A percentile compares a stretch with the other conserved stretches of the same genome.
Evolutionary conservation across 2,888 invertebrate genomes (phyloP).

Genomic region (Dusona sp.): DNA sequence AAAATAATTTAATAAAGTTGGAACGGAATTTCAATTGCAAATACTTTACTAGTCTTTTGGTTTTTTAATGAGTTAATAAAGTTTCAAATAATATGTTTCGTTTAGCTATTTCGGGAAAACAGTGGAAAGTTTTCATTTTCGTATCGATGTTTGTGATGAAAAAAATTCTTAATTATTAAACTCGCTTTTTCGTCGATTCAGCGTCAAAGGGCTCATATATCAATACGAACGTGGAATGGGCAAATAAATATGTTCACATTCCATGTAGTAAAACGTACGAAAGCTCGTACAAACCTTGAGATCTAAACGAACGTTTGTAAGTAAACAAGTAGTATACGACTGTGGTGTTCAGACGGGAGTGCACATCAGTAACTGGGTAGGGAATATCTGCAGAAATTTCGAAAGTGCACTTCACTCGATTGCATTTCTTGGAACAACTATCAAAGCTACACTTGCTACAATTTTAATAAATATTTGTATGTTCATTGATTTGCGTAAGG

Average conservation of each 20-base stretch:
- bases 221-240: neutral
- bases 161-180: neutral
- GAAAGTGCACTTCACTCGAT: conserved; percentile 45
- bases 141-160: no score
- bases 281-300: conserved; percentile 31
- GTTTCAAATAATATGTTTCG: no score
- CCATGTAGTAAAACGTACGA: conserved; percentile 44
- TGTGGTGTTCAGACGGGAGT: conserved; percentile 29
- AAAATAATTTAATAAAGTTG: neutral
- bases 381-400: conserved; percentile 33
- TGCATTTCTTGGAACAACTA: conserved; percentile 41
- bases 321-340: conserved; percentile 58
- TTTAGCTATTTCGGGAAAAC: neutral
- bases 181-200: neutral
- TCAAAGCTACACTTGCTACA: neutral
- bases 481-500: neutral
- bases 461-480: conserved; percentile 16
- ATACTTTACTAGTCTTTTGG: no score
- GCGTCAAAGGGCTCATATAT: conserved; percentile 4
- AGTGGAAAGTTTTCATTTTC: neutral
- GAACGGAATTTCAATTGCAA: no score
- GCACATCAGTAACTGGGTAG: conserved; percentile 35
- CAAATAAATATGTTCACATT: conserved; percentile 14
- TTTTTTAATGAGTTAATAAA: no score
- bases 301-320: conserved; percentile 44